Percentiles rank a stretch among this genome's conserved stretches.
These are phyloP conservation scores for Achroia grisella DNA, from an alignment of 1,140 invertebrate species.

Conservation along the genomic window DNA sequence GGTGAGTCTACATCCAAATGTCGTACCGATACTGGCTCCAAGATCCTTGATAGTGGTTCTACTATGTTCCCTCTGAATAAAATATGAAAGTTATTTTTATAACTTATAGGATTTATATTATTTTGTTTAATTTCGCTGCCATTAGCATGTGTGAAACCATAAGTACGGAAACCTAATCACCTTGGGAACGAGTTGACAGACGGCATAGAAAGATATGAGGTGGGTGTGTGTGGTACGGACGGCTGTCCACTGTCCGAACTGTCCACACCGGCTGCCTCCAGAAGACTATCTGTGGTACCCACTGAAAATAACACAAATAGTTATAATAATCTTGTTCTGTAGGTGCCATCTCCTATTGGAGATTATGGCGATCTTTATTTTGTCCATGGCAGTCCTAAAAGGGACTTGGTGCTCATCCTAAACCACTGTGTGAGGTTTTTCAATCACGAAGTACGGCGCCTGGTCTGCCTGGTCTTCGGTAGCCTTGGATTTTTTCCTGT, in stretches of 20 bases:
- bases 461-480: too few species aligned
- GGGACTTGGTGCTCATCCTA: too few species aligned
- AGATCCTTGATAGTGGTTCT: constrained; percentile 83
- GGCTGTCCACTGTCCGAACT: constrained; percentile 59
- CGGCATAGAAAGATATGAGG: constrained; percentile 86
- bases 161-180: too few species aligned
- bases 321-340: not conserved
- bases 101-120: too few species aligned
- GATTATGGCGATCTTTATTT: not conserved
- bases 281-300: constrained; percentile 56
- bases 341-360: too few species aligned
- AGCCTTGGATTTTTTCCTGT: too few species aligned
- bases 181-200: constrained; percentile 85
- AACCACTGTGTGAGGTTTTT: too few species aligned
- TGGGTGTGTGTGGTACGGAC: constrained; percentile 73
- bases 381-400: too few species aligned
- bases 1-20: constrained; percentile 77
- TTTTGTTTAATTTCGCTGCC: too few species aligned
- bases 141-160: too few species aligned
- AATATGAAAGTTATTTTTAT: not conserved
- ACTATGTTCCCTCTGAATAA: constrained; percentile 76
- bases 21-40: constrained; percentile 81
- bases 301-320: constrained; percentile 21
- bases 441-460: too few species aligned
- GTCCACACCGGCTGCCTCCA: constrained; percentile 51